Percentiles rank a stretch among this genome's conserved stretches.
phyloP scores from a whole-genome alignment of 2,888 invertebrate genomes.

The Chaetoderma sp. region DNA sequence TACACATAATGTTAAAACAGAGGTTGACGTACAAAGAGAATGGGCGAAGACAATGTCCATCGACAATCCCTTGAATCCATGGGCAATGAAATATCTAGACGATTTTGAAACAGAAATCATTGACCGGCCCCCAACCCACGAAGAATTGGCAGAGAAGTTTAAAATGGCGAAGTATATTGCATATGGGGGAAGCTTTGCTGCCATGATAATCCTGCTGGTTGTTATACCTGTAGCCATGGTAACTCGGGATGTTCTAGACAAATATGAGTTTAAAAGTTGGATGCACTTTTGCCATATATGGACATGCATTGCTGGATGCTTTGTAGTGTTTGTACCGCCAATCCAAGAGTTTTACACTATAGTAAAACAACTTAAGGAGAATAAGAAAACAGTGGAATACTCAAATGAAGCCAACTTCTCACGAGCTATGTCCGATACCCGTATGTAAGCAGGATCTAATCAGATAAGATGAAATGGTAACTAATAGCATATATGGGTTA shows the following conservation, averaged over 20 bases:
- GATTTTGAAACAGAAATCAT: neutral
- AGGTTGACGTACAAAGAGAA: slow-evolving; percentile 12
- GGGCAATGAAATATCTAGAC: slow-evolving; percentile 24
- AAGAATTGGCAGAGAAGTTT: neutral
- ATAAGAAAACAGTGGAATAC: no score
- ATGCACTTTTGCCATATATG: neutral
- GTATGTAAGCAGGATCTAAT: no score
- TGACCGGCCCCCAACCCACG: neutral
- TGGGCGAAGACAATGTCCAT: slow-evolving; percentile 40
- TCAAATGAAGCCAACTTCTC: no score
- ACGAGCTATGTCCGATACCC: no score
- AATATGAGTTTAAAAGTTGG: neutral
- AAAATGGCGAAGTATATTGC: neutral
- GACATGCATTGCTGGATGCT: neutral
- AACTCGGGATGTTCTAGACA: neutral
- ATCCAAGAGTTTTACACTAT: neutral
- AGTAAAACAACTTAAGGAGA: neutral
- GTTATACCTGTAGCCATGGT: neutral
- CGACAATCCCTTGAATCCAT: slow-evolving; percentile 39
- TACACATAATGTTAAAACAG: neutral
- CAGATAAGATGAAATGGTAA: no score
- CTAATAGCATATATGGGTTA: no score
- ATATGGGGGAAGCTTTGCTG: neutral
- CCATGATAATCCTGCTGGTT: neutral
- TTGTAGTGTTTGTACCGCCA: neutral